These are phyloP conservation scores for Drosophila prolongata DNA, from an alignment of 2,888 invertebrate genomes.

Conservation along the genomic window DNA sequence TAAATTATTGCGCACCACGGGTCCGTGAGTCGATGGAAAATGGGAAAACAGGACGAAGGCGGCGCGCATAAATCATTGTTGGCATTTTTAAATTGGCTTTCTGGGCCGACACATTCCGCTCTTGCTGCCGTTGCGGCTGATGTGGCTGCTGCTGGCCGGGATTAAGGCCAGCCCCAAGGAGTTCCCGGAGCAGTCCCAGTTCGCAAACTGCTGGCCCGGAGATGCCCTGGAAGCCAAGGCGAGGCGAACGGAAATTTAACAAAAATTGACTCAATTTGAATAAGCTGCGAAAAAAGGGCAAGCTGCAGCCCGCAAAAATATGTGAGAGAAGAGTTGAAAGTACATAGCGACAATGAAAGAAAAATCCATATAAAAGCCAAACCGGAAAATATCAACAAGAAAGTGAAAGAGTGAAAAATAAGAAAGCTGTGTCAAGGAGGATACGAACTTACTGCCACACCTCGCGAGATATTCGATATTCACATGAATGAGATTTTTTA, in stretches of 20 bases:
- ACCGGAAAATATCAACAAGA: conserved; percentile 7
- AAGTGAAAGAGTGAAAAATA: background rate
- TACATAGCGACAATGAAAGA: conserved; percentile 43
- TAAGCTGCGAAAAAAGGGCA: conserved; percentile 58
- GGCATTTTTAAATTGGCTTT: conserved; percentile 83
- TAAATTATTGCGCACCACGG: conserved; percentile 50
- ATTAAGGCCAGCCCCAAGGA: conserved; percentile 56
- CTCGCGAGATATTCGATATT: too few relatives aligned
- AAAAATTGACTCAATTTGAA: conserved; percentile 80
- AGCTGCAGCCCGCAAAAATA: conserved; percentile 28
- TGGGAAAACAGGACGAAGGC: conserved; percentile 21
- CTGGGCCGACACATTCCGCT: conserved; percentile 69
- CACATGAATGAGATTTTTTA: too few relatives aligned
- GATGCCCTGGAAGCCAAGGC: conserved; percentile 51
- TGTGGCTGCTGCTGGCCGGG: conserved; percentile 51
- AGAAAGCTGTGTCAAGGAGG: too few relatives aligned
- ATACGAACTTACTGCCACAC: too few relatives aligned
- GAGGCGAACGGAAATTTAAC: conserved; percentile 70
- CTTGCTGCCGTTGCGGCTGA: conserved; percentile 9
- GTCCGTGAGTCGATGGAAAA: background rate
- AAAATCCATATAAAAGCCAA: conserved; percentile 33
- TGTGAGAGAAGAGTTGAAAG: conserved; percentile 19
- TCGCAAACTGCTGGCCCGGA: conserved; percentile 36
- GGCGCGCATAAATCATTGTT: conserved; percentile 81
- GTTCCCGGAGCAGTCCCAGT: conserved; percentile 26